phyloP scores from a whole-genome alignment of 2,797 vertebrate genomes.

The Ambastaia sidthimunki region DNA sequence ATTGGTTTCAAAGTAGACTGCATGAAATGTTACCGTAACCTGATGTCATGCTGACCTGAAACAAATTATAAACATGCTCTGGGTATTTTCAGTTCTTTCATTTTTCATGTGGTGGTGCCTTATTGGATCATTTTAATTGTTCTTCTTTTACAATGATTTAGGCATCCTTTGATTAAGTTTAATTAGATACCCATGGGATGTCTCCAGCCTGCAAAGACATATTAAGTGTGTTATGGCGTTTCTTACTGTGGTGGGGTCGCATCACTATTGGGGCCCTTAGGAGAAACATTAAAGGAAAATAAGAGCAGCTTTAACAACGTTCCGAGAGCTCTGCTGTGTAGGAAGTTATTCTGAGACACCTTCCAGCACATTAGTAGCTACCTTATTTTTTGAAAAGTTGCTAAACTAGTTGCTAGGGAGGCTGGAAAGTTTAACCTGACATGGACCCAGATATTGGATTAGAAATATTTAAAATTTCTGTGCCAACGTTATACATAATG shows the following conservation, averaged over 20 bases:
- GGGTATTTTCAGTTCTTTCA: background rate
- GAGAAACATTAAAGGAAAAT: background rate
- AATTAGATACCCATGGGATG: background rate
- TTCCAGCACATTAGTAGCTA: slow-evolving; percentile 1
- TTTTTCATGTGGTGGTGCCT: background rate
- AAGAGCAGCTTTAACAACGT: slow-evolving; percentile 1
- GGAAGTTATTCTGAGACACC: background rate
- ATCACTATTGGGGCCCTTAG: slow-evolving; percentile 4
- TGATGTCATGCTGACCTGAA: background rate
- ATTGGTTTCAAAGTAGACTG: background rate
- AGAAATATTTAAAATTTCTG: background rate
- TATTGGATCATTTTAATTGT: slow-evolving; percentile 1
- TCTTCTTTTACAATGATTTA: slow-evolving; percentile 5
- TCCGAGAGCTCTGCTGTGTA: background rate
- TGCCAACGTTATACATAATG: background rate
- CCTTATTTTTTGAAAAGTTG: background rate
- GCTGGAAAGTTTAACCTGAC: background rate
- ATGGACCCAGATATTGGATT: background rate
- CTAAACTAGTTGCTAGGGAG: slow-evolving; percentile 1
- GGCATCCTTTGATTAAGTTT: slow-evolving; percentile 6
- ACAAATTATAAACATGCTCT: background rate
- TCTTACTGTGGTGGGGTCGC: background rate
- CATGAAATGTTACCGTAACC: background rate
- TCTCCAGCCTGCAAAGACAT: background rate
- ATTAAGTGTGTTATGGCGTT: background rate